Evolutionary conservation across 2,888 invertebrate species (phyloP), one percentile per base, ranked within the genome.

Genomic region (Volucella inflata): DNA sequence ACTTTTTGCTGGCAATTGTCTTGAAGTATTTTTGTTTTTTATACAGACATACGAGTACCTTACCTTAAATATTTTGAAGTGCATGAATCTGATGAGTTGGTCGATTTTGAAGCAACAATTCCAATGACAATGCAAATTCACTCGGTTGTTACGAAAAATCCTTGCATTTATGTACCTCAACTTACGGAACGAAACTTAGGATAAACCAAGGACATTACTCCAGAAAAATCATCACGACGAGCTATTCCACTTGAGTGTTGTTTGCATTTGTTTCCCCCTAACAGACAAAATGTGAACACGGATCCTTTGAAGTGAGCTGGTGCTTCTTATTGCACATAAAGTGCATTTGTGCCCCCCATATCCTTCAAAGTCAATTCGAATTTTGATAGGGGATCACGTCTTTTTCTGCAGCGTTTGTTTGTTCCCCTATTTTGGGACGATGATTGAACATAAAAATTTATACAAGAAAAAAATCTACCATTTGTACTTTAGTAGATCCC

Each of bases 341-440:
- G 60, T 72, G 79, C 79, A 80, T 74, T 80, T 80, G 79, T 74
- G 67, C 50, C 77, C 77, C 68, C 46, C 53, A 74, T 74, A 74
- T 80, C 67, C 72, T 51, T 80, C 67, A 67, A 80, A 80, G 79
- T 74, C 79, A 74, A 74, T 72, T 59, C 72, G 72, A 62, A 30
- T 67, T 79, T 72, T 67, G 72, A 72, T 72, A 80, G 72, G 79
- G 78, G 71, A 71, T 62, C 70, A 71, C 53, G 44, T 68, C 76
- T 62, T 65, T 55, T 62, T 36, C 72, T 57, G 48, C 44, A 11
- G 12, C 48, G 70, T 55, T 68, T 55, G 11, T 14, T 46, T 16
- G 17, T 65, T 48, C 64, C 30, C 64, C 50, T 57, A 57, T 57
- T 6, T 42, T 62, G 12, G 14, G 36, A 46, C 30, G 48, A 78